Base-by-base conservation (phyloP, 2,797 vertebrate genomes). In the Huso huso region DNA sequence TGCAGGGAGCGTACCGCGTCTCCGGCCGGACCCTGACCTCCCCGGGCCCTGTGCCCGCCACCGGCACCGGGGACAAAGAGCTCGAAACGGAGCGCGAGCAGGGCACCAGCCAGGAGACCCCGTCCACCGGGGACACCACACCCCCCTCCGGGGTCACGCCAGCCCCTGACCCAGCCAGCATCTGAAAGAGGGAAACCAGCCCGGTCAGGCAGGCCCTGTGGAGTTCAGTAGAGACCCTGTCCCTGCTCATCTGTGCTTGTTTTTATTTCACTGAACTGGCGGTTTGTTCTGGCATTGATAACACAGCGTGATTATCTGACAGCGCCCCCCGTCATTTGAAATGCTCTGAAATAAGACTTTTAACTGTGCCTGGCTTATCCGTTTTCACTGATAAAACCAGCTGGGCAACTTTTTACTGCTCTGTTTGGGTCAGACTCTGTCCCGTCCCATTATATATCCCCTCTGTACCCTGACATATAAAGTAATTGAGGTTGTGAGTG, bases 1-100 rank as follows among this genome's bases (percentile, higher is more conserved):
- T 99, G 2, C 78, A 72, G 0, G 68, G 87, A 0, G 91, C 94
- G 1, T 98, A 93, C 79, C 92, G 91, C 83, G 74, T 90, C 88
- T 84, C 89, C 15, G 71, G 81, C 63, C 80, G 85, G 66, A 75
- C 76, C 73, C 76, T 88, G 10, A 79, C 65, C 85, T 89, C 52
- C 72, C 87, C 37, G 0, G 85, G 58, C 18, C 84, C 62, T n/a
- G 62, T 79, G 6, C 79, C 75, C 0, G 79, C 79, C 3, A 69
- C 78, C 6, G 84, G 81, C 48, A 71, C 84, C 0, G 86, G 72
- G 55, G 91, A 93, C 71, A 94, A 84, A 84, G 94, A 97, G 77
- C 89, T 88, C 61, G 90, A 91, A 82, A 72, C 78, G 0, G 71
- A 83, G 8, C 75, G 80, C 23, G 94, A 95, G 62, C 90, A 90